Percentiles rank a stretch among this genome's conserved stretches.
Conservation (phyloP, 2,797 vertebrate genomes). For the Oreochromis grahami region DNA sequence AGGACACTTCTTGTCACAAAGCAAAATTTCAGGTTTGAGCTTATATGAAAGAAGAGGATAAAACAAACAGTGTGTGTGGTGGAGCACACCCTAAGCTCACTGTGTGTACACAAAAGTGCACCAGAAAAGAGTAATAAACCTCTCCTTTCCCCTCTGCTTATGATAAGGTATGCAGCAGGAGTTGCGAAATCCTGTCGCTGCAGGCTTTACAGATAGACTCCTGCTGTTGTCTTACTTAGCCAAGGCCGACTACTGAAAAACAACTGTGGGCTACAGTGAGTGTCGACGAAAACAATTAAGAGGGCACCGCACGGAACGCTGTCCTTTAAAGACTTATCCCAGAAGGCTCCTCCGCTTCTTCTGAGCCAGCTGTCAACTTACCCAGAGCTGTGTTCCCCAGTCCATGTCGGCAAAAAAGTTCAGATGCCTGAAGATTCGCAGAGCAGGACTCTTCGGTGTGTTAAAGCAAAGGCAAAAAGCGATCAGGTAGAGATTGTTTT, state of each 20-base stretch:
- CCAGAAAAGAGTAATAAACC: background rate
- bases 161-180: slow-evolving; percentile 49
- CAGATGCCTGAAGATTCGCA: background rate
- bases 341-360: background rate
- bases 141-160: background rate
- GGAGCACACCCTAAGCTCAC: background rate
- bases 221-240: slow-evolving; percentile 6
- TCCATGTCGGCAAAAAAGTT: slow-evolving; percentile 56
- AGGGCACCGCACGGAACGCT: background rate
- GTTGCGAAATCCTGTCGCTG: slow-evolving; percentile 57
- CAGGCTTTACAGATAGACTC: background rate
- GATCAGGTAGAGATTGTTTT: background rate
- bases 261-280: background rate
- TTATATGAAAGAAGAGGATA: background rate
- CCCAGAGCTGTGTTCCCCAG: slow-evolving; percentile 73
- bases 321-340: background rate
- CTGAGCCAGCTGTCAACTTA: slow-evolving; percentile 66
- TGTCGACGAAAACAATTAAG: background rate
- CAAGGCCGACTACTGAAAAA: background rate
- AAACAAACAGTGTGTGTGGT: background rate
- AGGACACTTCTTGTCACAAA: background rate
- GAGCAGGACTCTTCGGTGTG: background rate
- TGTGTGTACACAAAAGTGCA: slow-evolving; percentile 9
- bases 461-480: background rate
- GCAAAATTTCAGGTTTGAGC: background rate